Evolutionary conservation across 2,797 vertebrate species (phyloP).

Genomic region (Merluccius polli): DNA sequence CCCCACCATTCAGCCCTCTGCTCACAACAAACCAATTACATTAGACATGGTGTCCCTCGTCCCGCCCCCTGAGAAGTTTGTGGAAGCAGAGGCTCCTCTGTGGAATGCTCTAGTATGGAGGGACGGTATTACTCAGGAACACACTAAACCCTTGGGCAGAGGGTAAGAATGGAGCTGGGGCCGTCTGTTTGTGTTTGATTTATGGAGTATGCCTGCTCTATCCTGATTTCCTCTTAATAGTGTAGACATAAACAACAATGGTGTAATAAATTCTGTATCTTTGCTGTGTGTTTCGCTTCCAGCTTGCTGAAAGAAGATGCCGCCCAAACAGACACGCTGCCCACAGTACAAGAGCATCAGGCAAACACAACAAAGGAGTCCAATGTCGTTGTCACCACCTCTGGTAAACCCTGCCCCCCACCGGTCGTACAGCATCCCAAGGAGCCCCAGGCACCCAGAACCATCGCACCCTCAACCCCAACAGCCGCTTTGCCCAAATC

Average conservation of each 20-base stretch:
- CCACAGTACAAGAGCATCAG: slow-evolving; percentile 16
- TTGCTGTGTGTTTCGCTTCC: slow-evolving; percentile 17
- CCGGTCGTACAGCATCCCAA: slow-evolving; percentile 36
- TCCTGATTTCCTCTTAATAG: slow-evolving; percentile 5
- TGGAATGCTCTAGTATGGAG: slow-evolving; percentile 66
- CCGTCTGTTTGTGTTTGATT: slow-evolving; percentile 13
- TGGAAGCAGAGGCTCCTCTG: slow-evolving; percentile 60
- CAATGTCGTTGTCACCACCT: slow-evolving; percentile 13
- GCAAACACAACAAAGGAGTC: slow-evolving; percentile 24
- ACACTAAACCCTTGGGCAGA: slow-evolving; percentile 46
- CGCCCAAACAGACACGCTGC: slow-evolving; percentile 14
- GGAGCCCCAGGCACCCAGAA: slow-evolving; percentile 37
- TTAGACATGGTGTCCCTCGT: slow-evolving; percentile 38
- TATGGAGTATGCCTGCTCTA: neutral
- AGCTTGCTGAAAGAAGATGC: slow-evolving; percentile 39
- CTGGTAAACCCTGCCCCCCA: slow-evolving; percentile 33
- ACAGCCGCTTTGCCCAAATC: slow-evolving; percentile 20
- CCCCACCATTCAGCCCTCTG: slow-evolving; percentile 25
- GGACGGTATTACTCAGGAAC: slow-evolving; percentile 33
- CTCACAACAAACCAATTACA: slow-evolving; percentile 33
- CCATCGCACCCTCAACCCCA: slow-evolving; percentile 28
- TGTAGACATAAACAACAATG: neutral
- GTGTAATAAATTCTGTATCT: neutral
- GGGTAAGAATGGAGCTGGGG: slow-evolving; percentile 65
- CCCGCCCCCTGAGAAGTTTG: slow-evolving; percentile 41